These are phyloP conservation scores for Bos javanicus DNA, from an alignment of 2,113 vertebrate genomes.

Conservation along the genomic window DNA sequence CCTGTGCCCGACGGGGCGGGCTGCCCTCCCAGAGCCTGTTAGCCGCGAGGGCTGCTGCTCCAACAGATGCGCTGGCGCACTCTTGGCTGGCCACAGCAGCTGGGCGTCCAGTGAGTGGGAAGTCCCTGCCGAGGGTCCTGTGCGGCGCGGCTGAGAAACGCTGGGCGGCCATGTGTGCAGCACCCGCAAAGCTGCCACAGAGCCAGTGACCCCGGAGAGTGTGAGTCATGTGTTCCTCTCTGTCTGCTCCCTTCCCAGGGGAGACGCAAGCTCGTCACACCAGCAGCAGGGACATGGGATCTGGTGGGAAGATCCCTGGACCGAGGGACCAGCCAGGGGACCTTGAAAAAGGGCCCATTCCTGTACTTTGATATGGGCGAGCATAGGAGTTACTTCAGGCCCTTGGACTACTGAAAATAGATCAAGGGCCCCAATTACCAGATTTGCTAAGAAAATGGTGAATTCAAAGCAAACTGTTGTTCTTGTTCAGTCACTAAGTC, in stretches of 20 bases:
- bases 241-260: not conserved
- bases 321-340: fast-evolving
- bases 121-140: fast-evolving
- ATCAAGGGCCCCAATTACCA: fast-evolving
- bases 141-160: fast-evolving
- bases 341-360: fast-evolving
- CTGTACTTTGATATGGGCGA: fast-evolving
- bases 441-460: fast-evolving
- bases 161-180: fast-evolving
- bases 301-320: fast-evolving
- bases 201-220: fast-evolving
- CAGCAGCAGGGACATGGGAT: fast-evolving
- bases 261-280: fast-evolving
- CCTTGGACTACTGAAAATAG: fast-evolving
- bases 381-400: fast-evolving
- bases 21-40: fast-evolving
- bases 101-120: fast-evolving
- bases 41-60: fast-evolving
- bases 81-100: fast-evolving
- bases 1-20: fast-evolving
- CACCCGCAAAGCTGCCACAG: fast-evolving
- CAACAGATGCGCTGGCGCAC: fast-evolving
- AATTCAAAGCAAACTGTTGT: fast-evolving
- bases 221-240: fast-evolving
- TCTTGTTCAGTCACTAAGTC: not conserved